phyloP scores from a whole-genome alignment of 2,888 invertebrate genomes.

The Drosophila acutilabella region DNA sequence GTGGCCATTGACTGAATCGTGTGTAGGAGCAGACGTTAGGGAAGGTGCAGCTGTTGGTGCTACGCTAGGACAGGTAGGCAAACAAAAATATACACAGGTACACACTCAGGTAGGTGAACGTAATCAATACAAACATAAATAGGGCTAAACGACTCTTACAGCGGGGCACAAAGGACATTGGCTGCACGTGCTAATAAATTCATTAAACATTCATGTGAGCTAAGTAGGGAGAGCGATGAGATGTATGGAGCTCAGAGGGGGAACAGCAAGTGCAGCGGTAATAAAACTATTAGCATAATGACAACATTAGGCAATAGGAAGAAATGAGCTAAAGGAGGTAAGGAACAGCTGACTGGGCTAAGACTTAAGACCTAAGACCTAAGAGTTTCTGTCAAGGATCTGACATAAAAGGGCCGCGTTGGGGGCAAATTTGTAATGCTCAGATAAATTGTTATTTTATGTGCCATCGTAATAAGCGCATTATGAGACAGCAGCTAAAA shows the following conservation, averaged over 20 bases:
- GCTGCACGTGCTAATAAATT: constrained; percentile 76
- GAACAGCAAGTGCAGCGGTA: constrained; percentile 47
- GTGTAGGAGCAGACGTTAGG: not conserved
- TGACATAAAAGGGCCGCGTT: constrained; percentile 61
- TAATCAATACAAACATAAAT: constrained; percentile 64
- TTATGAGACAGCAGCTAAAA: constrained; percentile 54
- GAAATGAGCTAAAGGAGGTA: not conserved
- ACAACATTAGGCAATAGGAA: constrained; percentile 47
- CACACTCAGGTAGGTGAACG: constrained; percentile 13
- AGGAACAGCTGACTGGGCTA: constrained; percentile 37
- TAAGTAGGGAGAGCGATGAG: too few relatives aligned
- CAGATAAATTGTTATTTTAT: constrained; percentile 81
- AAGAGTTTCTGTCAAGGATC: constrained; percentile 38
- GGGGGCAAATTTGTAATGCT: constrained; percentile 75
- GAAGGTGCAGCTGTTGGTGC: constrained; percentile 11
- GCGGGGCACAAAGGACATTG: constrained; percentile 19
- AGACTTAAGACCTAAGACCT: constrained; percentile 33
- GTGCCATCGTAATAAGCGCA: constrained; percentile 80
- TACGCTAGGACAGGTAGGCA: constrained; percentile 28
- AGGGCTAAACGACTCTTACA: constrained; percentile 17
- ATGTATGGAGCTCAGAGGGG: constrained; percentile 1
- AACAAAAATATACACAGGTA: not conserved
- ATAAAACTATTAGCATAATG: constrained; percentile 74
- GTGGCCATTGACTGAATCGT: not conserved
- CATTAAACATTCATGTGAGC: constrained; percentile 71